Evolutionary conservation across 2,888 invertebrate species (phyloP), one percentile per base, ranked within the genome.

Genomic region (Mimumesa dahlbomi): DNA sequence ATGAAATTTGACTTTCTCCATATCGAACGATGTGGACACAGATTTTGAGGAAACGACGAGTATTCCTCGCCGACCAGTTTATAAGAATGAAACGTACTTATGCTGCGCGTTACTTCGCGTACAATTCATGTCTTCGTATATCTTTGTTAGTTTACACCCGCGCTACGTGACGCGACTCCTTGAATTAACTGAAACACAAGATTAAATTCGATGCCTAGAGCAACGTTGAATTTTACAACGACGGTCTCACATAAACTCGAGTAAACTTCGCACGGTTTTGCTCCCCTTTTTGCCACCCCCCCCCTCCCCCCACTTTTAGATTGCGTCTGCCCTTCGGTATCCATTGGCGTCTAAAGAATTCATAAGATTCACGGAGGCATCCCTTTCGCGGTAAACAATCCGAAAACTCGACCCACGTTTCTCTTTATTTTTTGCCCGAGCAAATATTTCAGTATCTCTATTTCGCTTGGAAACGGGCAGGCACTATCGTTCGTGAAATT

Each of bases 311-410:
- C 42, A n/a, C 54, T 36, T n/a, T 18, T 62, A 62, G 75, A 77
- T 77, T 72, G 68, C 78, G 56, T 52, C 54, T 49, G 52, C 58
- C 68, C 61, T 63, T 58, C 62, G 57, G 49, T 70, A 73, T 56
- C 69, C 72, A 81, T 73, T 52, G 72, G 73, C 67, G 70, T 77
- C 76, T 74, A 58, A 78, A 81, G 82, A 82, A 82, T 82, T 79
- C 77, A 82, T 82, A 82, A 82, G 74, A 82, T 75, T 62, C 73
- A 42, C 50, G 21, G 57, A 73, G 70, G 78, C 73, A 78, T 77
- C 65, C 69, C 59, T 67, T 61, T 68, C 48, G 63, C 70, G 62
- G 74, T 57, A 68, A 76, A 78, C 77, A 78, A 78, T 78, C 64
- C 77, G 76, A 79, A 78, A 79, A 76, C 74, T 70, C 70, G 54